These are phyloP conservation scores for Trichonephila clavipes DNA, from an alignment of 1,140 invertebrate species.

Conservation along the genomic window DNA sequence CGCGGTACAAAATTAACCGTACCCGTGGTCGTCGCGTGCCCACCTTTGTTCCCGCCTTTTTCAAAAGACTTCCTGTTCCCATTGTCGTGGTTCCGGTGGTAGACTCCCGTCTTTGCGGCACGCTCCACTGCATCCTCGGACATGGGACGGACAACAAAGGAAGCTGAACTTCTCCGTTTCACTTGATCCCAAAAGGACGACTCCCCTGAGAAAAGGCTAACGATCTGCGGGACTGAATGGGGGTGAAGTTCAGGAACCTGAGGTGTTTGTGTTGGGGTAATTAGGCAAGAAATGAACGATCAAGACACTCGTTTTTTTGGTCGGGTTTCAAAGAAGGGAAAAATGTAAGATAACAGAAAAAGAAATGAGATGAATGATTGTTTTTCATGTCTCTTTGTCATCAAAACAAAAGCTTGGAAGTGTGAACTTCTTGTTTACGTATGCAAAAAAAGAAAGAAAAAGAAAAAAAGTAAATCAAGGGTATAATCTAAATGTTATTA, in stretches of 20 bases:
- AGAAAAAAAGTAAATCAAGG: too few species aligned
- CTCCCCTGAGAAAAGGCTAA: conserved; percentile 36
- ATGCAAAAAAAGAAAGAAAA: too few species aligned
- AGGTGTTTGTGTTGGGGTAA: conserved; percentile 22
- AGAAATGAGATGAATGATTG: too few species aligned
- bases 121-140: neutral
- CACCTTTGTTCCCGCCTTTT: conserved; percentile 62
- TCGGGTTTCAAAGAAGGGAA: neutral
- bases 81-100: conserved; percentile 50
- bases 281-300: conserved; percentile 44
- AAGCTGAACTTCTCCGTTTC: conserved; percentile 33
- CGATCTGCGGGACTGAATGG: neutral
- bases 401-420: too few species aligned
- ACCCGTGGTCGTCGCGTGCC: conserved; percentile 63
- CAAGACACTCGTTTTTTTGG: neutral
- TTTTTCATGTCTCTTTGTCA: too few species aligned
- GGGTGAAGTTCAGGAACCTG: conserved; percentile 46
- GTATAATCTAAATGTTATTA: too few species aligned
- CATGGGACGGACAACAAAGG: conserved; percentile 15
- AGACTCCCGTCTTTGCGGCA: neutral
- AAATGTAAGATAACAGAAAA: too few species aligned
- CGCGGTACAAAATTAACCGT: neutral
- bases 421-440: too few species aligned
- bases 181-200: conserved; percentile 37
- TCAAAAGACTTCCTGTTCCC: conserved; percentile 73